phyloP scores from a whole-genome alignment of 2,113 vertebrate species.

The Nicator chloris region DNA sequence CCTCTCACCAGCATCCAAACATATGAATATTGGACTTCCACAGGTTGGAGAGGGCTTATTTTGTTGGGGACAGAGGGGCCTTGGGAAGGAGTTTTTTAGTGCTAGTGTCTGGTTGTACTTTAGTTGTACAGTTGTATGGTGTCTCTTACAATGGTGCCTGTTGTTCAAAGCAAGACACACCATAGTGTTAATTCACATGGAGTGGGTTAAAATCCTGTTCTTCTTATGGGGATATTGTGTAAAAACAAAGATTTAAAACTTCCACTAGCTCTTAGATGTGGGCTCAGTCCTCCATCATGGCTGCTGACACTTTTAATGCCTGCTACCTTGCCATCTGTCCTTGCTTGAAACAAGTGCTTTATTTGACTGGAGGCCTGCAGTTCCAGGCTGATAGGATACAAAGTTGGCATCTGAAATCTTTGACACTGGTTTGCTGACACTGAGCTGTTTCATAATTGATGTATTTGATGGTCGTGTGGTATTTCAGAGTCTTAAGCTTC shows the following conservation, averaged over 20 bases:
- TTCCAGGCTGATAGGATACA: background rate
- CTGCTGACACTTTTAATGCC: background rate
- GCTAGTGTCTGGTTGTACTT: background rate
- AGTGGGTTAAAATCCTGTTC: background rate
- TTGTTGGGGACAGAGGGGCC: background rate
- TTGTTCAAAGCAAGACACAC: background rate
- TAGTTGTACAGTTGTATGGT: background rate
- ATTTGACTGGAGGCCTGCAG: background rate
- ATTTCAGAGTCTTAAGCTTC: background rate
- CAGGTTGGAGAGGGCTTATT: background rate
- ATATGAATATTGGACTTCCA: background rate
- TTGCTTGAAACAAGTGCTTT: background rate
- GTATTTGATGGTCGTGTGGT: background rate
- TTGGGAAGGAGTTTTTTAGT: background rate
- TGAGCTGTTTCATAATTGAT: background rate
- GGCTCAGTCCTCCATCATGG: background rate
- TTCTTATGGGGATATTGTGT: background rate
- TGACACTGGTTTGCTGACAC: background rate
- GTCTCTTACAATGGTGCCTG: background rate
- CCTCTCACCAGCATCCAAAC: background rate
- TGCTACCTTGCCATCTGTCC: background rate
- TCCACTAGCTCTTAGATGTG: background rate
- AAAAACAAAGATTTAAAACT: background rate
- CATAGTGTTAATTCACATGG: background rate
- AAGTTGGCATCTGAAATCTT: background rate